Evolutionary conservation across 1,140 invertebrate species (phyloP), one percentile per base, ranked within the genome.

Genomic region (Brachionus rubens): DNA sequence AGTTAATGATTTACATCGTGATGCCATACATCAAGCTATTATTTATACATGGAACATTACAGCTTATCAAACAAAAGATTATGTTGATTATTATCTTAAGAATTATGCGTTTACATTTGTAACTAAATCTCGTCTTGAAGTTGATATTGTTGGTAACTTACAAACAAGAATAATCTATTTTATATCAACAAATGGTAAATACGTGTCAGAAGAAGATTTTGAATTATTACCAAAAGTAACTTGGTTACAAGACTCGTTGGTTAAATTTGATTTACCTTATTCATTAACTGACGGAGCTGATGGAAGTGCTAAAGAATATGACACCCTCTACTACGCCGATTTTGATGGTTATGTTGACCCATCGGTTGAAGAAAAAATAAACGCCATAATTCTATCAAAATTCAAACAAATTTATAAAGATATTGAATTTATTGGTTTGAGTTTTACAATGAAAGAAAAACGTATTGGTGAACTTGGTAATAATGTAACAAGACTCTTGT

Each of bases 31-130:
- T 24, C 68, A 72, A 33, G 68, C 68, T 30, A 72, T 72, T 30
- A 33, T 72, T 16, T 72, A 50, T 46, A 72, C 68, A 48, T 72
- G 68, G 68, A 72, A 72, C 33, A 48, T 72, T 1, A 72, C 68
- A 16, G 68, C 68, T 12, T 72, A 72, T 26, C 68, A 72, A 36
- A 72, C 68, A 4, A 72, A 40, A 14, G 24, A 50, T 16, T 72
- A 40, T 19, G 14, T 72, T 12, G 36, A 54, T 2, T 72, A 50
- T 36, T 72, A 72, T 40, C 6, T 14, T 1, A 72, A 50, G 19
- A 72, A 72, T 40, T 72, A 72, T 41, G 24, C 12, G 28, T 72
- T 72, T 33, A 41, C 10, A 3, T 72, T 72, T 41, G 16, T 72
- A 2, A 2, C 43, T 6, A 33, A 72, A 24, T 7, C 50, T 6